Base-by-base conservation (phyloP, 1,140 invertebrate genomes). In the Physella acuta region DNA sequence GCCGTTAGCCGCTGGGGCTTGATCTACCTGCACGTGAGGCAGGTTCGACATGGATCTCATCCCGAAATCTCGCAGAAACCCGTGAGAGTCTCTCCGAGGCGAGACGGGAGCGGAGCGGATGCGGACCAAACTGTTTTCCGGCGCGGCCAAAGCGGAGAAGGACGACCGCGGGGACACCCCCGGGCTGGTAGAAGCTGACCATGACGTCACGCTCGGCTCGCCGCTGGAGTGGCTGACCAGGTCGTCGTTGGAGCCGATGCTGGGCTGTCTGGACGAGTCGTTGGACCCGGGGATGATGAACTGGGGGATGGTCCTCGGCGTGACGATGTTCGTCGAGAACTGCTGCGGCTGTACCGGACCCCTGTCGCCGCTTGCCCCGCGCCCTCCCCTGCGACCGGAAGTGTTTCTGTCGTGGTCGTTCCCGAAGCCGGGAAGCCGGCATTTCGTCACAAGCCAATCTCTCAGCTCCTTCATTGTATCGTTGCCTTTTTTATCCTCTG, bases 241-340 rank as follows among this genome's bases (percentile, higher is more conserved):
- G 55, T 79, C 77, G 55, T 78, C 77, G 16, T 80, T 78, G 26
- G 73, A 78, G 56, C 70, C 73, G 16, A 74, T 61, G 64, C 76
- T 80, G 20, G 76, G 71, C 52, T 79, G 73, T 28, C 78, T 64
- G 5, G 81, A 82, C 0, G 75, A 78, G 39, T 77, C 77, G n/a
- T 71, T 76, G 16, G 81, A 81, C 3, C 76, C 75, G 0, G 81
- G 81, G 58, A 82, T 82, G 17, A 82, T 75, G 72, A 82, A 82
- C 36, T 82, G 78, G 8, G 81, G 81, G 51, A 82, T 82, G 17
- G 65, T 78, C 30, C 74, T 64, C 20, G 81, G 81, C 1, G 81
- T 82, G 16, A 82, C 75, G 14, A 76, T 34, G 34, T 72, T 69
- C 28, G 70, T 31, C 36, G 52, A 56, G 36, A 31, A 75, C 70